These are phyloP conservation scores for Ectropis crepuscularia DNA, from an alignment of 2,888 invertebrate species.

Conservation along the genomic window DNA sequence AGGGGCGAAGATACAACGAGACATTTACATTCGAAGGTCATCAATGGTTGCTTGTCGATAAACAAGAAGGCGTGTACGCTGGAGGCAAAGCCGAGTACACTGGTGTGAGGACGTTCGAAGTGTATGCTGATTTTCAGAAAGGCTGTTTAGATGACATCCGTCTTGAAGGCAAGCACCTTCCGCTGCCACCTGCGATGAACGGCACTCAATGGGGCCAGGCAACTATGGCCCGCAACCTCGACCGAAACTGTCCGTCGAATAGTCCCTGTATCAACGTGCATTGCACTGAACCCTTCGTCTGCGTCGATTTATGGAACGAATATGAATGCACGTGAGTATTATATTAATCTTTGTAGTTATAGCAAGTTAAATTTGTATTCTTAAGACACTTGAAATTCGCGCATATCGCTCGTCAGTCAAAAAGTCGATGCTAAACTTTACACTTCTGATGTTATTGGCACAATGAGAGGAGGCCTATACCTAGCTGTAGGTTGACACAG, in stretches of 20 bases:
- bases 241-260: constrained; percentile 96
- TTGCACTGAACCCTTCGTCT: constrained; percentile 96
- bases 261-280: constrained; percentile 97
- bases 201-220: constrained; percentile 98
- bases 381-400: too few species aligned
- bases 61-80: constrained; percentile 97
- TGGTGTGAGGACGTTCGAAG: constrained; percentile 96
- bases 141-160: constrained; percentile 90
- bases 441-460: too few species aligned
- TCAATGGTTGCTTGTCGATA: constrained; percentile 96
- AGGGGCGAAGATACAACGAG: constrained; percentile 96
- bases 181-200: constrained; percentile 96
- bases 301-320: constrained; percentile 98
- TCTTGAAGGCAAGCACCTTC: constrained; percentile 97
- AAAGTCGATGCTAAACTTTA: too few species aligned
- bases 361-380: background rate
- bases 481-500: too few species aligned
- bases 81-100: constrained; percentile 98
- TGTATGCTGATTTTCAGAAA: constrained; percentile 97
- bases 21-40: constrained; percentile 95
- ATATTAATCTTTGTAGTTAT: constrained; percentile 3
- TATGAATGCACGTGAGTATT: constrained; percentile 98
- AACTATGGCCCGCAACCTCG: constrained; percentile 96
- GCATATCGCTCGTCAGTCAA: too few species aligned
- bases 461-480: too few species aligned